Evolutionary conservation across 2,113 vertebrate species (phyloP).

Genomic region (Tetrao urogallus): DNA sequence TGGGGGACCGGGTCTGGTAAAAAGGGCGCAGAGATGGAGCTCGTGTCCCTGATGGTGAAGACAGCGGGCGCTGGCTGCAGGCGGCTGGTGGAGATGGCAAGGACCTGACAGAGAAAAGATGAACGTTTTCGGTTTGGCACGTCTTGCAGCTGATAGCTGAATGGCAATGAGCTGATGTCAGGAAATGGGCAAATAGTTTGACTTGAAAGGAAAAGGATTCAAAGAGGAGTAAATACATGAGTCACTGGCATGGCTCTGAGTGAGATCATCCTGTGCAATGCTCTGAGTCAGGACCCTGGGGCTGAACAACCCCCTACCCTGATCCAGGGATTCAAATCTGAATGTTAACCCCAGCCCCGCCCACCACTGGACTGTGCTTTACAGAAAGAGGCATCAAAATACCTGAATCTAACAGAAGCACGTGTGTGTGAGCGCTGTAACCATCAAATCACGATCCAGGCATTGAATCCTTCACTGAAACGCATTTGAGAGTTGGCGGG

Average conservation of each 20-base stretch:
- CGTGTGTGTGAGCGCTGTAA: neutral
- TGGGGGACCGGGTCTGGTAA: neutral
- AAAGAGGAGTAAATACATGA: constrained; percentile 31
- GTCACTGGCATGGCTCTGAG: constrained; percentile 38
- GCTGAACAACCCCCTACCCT: neutral
- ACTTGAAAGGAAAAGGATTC: constrained; percentile 45
- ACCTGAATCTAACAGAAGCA: neutral
- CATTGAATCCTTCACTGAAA: neutral
- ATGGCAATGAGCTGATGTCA: constrained; percentile 45
- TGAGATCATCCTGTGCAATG: constrained; percentile 6
- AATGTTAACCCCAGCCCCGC: neutral
- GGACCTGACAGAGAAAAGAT: neutral
- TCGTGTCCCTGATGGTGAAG: too few relatives aligned
- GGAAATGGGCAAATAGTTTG: constrained; percentile 9
- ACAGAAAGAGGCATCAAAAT: neutral
- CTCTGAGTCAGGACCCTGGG: neutral
- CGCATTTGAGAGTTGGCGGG: neutral
- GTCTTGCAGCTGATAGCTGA: constrained; percentile 22
- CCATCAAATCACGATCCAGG: neutral
- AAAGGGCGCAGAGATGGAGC: neutral
- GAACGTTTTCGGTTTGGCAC: neutral
- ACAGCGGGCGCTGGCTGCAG: accelerated
- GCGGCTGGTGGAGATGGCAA: neutral
- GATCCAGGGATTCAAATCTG: neutral
- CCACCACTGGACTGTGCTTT: neutral